phyloP scores from a whole-genome alignment of 2,797 vertebrate species.

The Notamacropus eugenii region DNA sequence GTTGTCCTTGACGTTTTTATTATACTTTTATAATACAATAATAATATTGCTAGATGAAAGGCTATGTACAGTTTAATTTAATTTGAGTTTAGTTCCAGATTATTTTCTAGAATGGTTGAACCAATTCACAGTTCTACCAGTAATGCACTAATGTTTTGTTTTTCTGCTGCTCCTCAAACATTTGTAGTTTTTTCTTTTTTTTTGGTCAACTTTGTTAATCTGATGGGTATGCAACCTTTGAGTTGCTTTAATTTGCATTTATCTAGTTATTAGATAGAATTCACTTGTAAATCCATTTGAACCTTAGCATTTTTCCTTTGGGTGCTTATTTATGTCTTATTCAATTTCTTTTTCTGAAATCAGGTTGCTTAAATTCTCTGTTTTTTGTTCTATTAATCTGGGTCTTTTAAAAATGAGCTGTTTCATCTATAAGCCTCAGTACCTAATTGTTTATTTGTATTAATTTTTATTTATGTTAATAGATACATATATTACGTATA shows the following conservation, averaged over 20 bases:
- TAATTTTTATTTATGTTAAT: neutral
- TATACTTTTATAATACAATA: neutral
- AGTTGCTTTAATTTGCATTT: neutral
- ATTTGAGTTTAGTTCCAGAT: neutral
- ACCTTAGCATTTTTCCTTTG: neutral
- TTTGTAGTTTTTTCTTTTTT: neutral
- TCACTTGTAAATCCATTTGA: neutral
- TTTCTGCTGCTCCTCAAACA: neutral
- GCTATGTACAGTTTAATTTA: neutral
- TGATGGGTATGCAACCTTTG: neutral
- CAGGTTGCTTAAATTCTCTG: neutral
- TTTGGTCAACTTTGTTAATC: neutral
- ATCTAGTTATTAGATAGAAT: neutral
- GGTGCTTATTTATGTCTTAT: neutral
- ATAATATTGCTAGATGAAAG: neutral
- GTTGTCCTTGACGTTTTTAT: neutral
- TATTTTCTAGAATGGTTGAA: neutral
- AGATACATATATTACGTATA: neutral
- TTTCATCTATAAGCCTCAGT: neutral
- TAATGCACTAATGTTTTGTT: neutral
- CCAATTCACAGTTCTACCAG: neutral
- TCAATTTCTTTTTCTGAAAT: neutral
- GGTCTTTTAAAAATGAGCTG: neutral
- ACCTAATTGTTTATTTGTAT: neutral
- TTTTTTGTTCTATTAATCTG: neutral